phyloP scores from a whole-genome alignment of 2,888 invertebrate genomes.

The Lasioglossum oenotherae region DNA sequence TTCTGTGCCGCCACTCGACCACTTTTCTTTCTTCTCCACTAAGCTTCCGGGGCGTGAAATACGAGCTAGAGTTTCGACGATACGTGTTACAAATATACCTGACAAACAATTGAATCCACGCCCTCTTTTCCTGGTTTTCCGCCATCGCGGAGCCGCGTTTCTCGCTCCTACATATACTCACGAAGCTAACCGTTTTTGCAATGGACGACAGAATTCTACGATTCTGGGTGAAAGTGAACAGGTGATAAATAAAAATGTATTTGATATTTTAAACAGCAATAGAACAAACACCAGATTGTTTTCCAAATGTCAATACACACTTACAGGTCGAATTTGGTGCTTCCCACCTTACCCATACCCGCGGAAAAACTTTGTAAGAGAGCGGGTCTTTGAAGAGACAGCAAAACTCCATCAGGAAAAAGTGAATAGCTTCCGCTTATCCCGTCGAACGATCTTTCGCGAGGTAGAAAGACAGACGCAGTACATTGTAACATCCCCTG shows the following conservation, averaged over 20 bases:
- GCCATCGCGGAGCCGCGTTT: neutral
- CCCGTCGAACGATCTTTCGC: neutral
- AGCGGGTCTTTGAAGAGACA: neutral
- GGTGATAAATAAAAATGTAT: too few species aligned
- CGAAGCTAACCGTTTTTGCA: neutral
- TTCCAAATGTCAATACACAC: neutral
- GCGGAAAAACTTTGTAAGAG: neutral
- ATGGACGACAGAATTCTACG: neutral
- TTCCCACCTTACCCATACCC: neutral
- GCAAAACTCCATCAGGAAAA: neutral
- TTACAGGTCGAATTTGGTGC: neutral
- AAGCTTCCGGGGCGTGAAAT: neutral
- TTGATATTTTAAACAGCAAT: neutral
- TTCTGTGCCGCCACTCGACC: neutral
- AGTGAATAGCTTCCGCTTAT: neutral
- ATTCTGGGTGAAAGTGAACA: too few species aligned
- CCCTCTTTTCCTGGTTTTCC: neutral
- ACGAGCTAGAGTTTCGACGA: neutral
- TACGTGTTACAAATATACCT: neutral
- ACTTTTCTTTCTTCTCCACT: neutral
- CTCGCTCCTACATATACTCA: neutral
- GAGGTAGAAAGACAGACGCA: neutral
- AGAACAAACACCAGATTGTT: neutral
- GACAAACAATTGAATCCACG: slow-evolving; percentile 16
- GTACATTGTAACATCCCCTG: neutral